Evolutionary conservation across 2,113 vertebrate species (phyloP), one percentile per base, ranked within the genome.

Genomic region (Proterorhinus semilunaris): DNA sequence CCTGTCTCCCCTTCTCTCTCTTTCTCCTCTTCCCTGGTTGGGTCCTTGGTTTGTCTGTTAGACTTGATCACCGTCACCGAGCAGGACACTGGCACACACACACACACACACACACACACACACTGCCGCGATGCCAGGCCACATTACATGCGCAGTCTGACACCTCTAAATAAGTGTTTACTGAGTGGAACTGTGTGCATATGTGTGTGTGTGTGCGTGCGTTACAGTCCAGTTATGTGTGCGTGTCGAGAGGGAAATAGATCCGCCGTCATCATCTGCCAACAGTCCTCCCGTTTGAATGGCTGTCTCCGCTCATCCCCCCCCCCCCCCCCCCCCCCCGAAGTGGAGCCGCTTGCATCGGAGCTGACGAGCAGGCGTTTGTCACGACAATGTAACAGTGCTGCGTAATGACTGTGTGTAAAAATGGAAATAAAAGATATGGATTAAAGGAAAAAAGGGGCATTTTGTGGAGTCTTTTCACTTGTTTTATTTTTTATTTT

Each of bases 131-230:
- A 72, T 83, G 88, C 87, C 86, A 90, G 79, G 84, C 82, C 83
- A 91, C 76, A 91, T 90, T 83, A 81, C 83, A 83, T 75, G 70
- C 76, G 78, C 80, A 72, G 84, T 87, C 81, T 87, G 86, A 91
- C 86, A 89, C 84, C 87, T 90, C 83, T 86, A 90, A 91, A 87
- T 90, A 89, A 86, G 83, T 87, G 82, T 88, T 91, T 88, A 83
- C 82, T 84, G 27, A 15, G 62, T 80, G 65, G 75, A 55, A 77
- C 47, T 71, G 51, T 78, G 16, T 64, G 64, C 70, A 71, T 42
- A 64, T 71, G 71, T 81, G 73, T 81, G 10, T 77, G 48, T 74
- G 63, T 55, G 16, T 10, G 17, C 11, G 10, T 27, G 17, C 12
- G 17, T 27, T 8, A 21, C 53, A 11, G 53, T 55, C 27, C 53